phyloP scores from a whole-genome alignment of 2,888 invertebrate species.

The Calliopum simillimum region DNA sequence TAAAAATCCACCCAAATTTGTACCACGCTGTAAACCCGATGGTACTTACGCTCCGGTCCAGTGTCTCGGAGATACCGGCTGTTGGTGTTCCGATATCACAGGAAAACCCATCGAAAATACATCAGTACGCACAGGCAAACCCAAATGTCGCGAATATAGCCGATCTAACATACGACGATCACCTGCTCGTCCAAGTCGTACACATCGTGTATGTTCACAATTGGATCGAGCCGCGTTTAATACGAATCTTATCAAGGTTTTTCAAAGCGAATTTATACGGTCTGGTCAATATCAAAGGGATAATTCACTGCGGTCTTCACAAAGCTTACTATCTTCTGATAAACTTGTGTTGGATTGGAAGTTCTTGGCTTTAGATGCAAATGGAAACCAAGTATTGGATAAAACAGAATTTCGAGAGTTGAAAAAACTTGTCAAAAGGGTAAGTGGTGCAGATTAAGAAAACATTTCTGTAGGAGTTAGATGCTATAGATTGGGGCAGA shows the following conservation, averaged over 20 bases:
- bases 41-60: slow-evolving; percentile 89
- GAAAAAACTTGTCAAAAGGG: slow-evolving; percentile 84
- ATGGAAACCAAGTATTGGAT: slow-evolving; percentile 82
- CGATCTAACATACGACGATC: slow-evolving; percentile 74
- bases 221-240: slow-evolving; percentile 85
- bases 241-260: slow-evolving; percentile 84
- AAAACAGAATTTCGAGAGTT: slow-evolving; percentile 86
- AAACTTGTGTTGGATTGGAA: slow-evolving; percentile 86
- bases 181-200: slow-evolving; percentile 67
- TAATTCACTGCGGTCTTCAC: not conserved
- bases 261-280: slow-evolving; percentile 81
- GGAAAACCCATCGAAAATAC: slow-evolving; percentile 87
- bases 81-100: slow-evolving; percentile 91
- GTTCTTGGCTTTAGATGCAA: slow-evolving; percentile 84
- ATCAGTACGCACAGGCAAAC: slow-evolving; percentile 77
- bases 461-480: no score
- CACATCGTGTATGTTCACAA: slow-evolving; percentile 74
- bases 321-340: slow-evolving; percentile 60
- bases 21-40: slow-evolving; percentile 84
- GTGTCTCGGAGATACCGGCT: slow-evolving; percentile 82
- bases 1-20: slow-evolving; percentile 71
- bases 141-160: slow-evolving; percentile 74
- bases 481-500: no score
- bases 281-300: slow-evolving; percentile 55
- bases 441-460: no score